Evolutionary conservation across 2,888 invertebrate genomes (phyloP).

Genomic region (Dendrolimus houi): DNA sequence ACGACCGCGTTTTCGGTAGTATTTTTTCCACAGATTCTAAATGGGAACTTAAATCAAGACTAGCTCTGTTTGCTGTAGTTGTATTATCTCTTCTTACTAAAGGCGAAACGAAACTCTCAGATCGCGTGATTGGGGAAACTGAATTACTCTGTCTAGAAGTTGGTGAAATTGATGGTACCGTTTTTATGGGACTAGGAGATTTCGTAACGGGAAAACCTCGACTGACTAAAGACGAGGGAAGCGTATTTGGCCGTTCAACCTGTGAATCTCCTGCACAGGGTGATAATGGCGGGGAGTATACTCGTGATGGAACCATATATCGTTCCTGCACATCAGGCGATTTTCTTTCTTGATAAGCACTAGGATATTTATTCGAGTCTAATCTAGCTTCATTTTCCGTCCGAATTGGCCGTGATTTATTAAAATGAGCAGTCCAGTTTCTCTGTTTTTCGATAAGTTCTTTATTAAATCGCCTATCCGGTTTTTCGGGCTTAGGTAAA

Average conservation of each 20-base stretch:
- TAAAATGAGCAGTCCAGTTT: slow-evolving; percentile 95
- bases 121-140: slow-evolving; percentile 36
- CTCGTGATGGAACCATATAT: slow-evolving; percentile 59
- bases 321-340: slow-evolving; percentile 53
- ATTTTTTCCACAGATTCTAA: slow-evolving; percentile 31
- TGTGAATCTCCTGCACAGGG: slow-evolving; percentile 78
- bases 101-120: slow-evolving; percentile 38
- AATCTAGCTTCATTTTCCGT: slow-evolving; percentile 47
- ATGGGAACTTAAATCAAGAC: slow-evolving; percentile 22
- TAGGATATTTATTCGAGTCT: slow-evolving; percentile 47
- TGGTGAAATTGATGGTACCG: slow-evolving; percentile 41
- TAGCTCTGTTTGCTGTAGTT: slow-evolving; percentile 34
- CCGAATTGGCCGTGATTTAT: slow-evolving; percentile 80
- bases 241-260: slow-evolving; percentile 55
- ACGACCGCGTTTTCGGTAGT: slow-evolving; percentile 30
- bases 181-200: slow-evolving; percentile 65
- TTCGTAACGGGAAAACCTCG: slow-evolving; percentile 50
- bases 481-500: slow-evolving; percentile 86
- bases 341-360: slow-evolving; percentile 51
- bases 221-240: slow-evolving; percentile 54
- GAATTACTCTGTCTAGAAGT: slow-evolving; percentile 38
- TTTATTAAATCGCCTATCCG: slow-evolving; percentile 88
- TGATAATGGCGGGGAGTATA: slow-evolving; percentile 70
- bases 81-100: slow-evolving; percentile 37
- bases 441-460: slow-evolving; percentile 93